phyloP scores from a whole-genome alignment of 2,797 vertebrate species.

The Tiaroga cobitis region DNA sequence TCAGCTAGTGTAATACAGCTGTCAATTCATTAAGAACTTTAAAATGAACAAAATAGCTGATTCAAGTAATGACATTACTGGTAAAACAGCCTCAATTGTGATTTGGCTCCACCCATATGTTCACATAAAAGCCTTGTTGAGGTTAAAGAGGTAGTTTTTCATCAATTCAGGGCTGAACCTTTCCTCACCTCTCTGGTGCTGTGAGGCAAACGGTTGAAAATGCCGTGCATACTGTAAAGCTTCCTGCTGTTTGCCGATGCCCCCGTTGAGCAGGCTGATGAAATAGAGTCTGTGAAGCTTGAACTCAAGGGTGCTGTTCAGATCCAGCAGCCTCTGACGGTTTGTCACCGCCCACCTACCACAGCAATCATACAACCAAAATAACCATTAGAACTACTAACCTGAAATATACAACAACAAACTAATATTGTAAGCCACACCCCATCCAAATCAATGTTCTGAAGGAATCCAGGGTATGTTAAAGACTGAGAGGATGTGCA shows the following conservation, averaged over 20 bases:
- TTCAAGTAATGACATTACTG: neutral
- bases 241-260: slow-evolving; percentile 86
- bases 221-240: slow-evolving; percentile 89
- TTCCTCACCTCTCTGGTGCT: slow-evolving; percentile 87
- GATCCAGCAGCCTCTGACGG: slow-evolving; percentile 86
- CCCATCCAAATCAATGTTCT: neutral
- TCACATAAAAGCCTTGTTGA: neutral
- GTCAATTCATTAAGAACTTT: neutral
- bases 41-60: neutral
- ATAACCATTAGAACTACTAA: neutral
- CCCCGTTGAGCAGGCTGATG: slow-evolving; percentile 87
- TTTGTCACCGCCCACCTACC: slow-evolving; percentile 88
- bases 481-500: slow-evolving; percentile 6
- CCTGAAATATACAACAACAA: neutral
- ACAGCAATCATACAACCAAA: slow-evolving; percentile 9
- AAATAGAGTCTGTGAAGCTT: slow-evolving; percentile 90
- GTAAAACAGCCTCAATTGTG: neutral
- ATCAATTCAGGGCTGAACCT: neutral
- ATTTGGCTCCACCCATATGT: neutral
- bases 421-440: neutral
- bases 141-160: neutral
- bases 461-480: neutral
- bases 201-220: slow-evolving; percentile 89
- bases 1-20: neutral
- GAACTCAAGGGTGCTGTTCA: slow-evolving; percentile 92